Evolutionary conservation across 2,888 invertebrate species (phyloP).

Genomic region (Dryobotodes eremita): DNA sequence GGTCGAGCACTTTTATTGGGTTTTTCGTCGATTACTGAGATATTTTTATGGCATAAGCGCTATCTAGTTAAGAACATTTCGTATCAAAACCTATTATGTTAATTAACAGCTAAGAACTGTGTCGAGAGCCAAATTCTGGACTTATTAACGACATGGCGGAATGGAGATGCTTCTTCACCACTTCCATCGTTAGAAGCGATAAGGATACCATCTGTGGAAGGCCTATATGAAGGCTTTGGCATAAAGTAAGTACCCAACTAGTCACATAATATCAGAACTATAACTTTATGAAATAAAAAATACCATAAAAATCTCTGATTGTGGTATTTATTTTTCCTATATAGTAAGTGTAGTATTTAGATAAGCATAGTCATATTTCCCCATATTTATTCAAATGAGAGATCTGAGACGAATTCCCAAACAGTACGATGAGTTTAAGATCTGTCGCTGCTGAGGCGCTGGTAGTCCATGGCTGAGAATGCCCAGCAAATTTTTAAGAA

Average conservation of each 20-base stretch:
- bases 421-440: background rate
- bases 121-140: constrained; percentile 60
- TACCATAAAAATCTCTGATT: background rate
- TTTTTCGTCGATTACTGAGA: no score
- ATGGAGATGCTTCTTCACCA: constrained; percentile 51
- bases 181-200: constrained; percentile 62
- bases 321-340: background rate
- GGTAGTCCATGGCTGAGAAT: background rate
- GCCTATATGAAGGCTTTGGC: constrained; percentile 68
- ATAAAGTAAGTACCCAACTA: constrained; percentile 61
- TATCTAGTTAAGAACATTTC: background rate
- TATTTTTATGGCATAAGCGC: no score
- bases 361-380: background rate
- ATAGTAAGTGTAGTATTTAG: no score
- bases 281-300: background rate
- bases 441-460: background rate
- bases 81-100: background rate
- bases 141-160: constrained; percentile 67
- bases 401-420: background rate
- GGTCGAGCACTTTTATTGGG: no score
- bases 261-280: background rate
- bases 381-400: background rate
- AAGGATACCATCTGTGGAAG: constrained; percentile 60
- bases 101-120: constrained; percentile 62
- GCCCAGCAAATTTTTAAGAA: background rate